phyloP scores from a whole-genome alignment of 2,113 vertebrate genomes.

The Xyliphius kryptos region DNA sequence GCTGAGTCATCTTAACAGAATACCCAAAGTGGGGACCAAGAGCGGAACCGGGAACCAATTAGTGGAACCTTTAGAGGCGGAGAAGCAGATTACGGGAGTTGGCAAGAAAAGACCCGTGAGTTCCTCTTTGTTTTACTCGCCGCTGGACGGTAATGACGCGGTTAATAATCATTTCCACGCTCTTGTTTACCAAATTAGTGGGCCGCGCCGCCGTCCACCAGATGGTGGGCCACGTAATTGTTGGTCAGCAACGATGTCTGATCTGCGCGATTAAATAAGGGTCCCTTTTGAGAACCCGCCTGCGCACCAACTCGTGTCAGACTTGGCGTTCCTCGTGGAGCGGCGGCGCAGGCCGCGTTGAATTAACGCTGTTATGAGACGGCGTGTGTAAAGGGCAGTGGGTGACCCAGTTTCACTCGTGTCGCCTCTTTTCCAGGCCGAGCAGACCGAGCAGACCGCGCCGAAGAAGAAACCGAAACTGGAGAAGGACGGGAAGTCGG shows the following conservation, averaged over 20 bases:
- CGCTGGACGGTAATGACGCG: no score
- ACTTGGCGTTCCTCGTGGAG: no score
- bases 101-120: constrained; percentile 72
- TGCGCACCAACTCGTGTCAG: no score
- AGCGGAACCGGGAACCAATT: not conserved
- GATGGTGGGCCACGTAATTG: no score
- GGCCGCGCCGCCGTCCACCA: no score
- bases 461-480: constrained; percentile 67
- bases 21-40: constrained; percentile 30
- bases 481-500: constrained; percentile 55
- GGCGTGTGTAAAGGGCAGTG: not conserved
- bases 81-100: constrained; percentile 49
- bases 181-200: no score
- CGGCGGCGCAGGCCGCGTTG: no score
- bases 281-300: no score
- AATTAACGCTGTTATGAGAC: not conserved
- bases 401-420: constrained; percentile 2
- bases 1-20: constrained; percentile 69
- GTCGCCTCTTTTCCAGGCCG: constrained; percentile 49
- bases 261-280: no score
- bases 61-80: constrained; percentile 38
- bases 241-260: no score
- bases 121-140: not conserved
- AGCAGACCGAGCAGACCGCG: constrained; percentile 46
- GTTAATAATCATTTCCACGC: no score